phyloP scores from a whole-genome alignment of 2,797 vertebrate species.

The Mormyrus proboscirostris region DNA sequence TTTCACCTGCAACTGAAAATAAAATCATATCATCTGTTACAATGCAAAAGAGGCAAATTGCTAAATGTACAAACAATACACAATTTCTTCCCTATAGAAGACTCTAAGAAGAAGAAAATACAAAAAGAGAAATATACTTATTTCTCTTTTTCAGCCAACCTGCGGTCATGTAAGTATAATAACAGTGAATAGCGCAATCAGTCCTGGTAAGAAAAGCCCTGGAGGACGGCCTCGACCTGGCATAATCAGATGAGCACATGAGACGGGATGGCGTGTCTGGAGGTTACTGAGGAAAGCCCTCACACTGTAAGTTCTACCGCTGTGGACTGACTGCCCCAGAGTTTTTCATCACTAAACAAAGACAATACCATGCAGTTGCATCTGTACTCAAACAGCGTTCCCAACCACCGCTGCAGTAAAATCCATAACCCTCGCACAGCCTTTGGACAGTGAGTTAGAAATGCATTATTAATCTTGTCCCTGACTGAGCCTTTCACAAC shows the following conservation, averaged over 20 bases:
- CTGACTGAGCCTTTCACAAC: constrained; percentile 15
- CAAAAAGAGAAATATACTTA: neutral
- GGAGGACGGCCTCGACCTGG: neutral
- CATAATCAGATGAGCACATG: neutral
- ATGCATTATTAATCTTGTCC: constrained; percentile 11
- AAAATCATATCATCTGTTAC: neutral
- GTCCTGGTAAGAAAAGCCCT: neutral
- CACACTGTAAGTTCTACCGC: neutral
- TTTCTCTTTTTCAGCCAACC: neutral
- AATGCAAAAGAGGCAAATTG: neutral
- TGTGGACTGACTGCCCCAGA: neutral
- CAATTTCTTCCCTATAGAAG: neutral
- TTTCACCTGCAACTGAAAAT: neutral
- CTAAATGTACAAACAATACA: neutral
- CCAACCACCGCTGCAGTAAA: neutral
- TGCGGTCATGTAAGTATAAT: neutral
- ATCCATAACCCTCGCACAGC: neutral
- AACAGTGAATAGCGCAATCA: neutral
- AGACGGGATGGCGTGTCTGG: neutral
- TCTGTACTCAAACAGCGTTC: neutral
- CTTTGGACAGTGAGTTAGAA: neutral
- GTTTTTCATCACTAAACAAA: neutral
- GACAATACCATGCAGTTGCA: neutral
- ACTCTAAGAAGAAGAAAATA: neutral
- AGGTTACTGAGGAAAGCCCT: neutral